A percentile compares a stretch with the other conserved stretches of the same genome.
Conservation (phyloP, 2,113 vertebrate genomes). For the Eretmochelys imbricata region DNA sequence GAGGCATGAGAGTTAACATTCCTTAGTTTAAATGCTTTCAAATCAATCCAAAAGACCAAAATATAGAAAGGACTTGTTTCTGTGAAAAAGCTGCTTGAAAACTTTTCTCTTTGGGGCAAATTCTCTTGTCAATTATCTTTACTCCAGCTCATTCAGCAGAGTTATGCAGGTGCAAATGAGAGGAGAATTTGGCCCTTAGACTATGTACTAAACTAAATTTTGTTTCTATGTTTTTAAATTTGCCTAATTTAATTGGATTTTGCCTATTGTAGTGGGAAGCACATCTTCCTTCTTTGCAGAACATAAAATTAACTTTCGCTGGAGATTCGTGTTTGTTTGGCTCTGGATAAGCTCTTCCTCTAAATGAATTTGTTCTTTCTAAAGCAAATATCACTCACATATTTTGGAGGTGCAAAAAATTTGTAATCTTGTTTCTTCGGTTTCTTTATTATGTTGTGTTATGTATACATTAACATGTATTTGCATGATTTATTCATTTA, state of each 20-base stretch:
- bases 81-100: neutral
- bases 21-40: neutral
- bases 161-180: neutral
- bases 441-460: constrained; percentile 80
- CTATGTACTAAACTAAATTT: constrained; percentile 63
- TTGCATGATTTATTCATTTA: constrained; percentile 83
- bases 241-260: constrained; percentile 74
- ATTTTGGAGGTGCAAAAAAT: constrained; percentile 81
- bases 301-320: constrained; percentile 76
- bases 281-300: constrained; percentile 72
- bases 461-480: constrained; percentile 82
- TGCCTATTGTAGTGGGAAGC: constrained; percentile 64
- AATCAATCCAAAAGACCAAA: neutral
- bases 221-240: constrained; percentile 66
- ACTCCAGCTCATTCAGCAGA: neutral
- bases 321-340: constrained; percentile 77
- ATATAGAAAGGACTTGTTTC: neutral
- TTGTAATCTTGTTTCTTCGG: constrained; percentile 80
- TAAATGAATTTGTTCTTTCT: constrained; percentile 80
- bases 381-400: constrained; percentile 79
- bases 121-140: neutral
- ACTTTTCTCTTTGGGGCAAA: neutral
- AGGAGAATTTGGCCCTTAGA: constrained; percentile 34
- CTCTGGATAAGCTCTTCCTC: constrained; percentile 71
- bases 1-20: neutral